Evolutionary conservation across 1,140 invertebrate genomes (phyloP).

Genomic region (Dolichoris vasculosae): DNA sequence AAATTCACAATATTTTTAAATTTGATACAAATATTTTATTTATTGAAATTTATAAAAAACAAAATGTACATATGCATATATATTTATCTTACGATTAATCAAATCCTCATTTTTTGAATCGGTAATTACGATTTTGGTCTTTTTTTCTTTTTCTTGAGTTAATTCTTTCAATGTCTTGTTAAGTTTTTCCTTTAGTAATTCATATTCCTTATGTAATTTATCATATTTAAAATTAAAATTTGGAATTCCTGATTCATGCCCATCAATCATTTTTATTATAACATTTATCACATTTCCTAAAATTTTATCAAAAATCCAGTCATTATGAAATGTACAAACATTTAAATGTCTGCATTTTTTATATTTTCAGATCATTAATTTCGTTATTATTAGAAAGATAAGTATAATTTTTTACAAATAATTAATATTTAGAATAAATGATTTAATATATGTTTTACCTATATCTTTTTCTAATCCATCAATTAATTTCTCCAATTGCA

Average conservation of each 20-base stretch:
- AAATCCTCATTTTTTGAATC: slow-evolving; percentile 66
- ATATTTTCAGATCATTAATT: no score
- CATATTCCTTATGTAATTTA: slow-evolving; percentile 68
- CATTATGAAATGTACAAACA: background rate
- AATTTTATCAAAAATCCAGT: slow-evolving; percentile 38
- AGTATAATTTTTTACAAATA: no score
- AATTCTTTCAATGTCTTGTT: slow-evolving; percentile 70
- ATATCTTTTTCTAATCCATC: slow-evolving; percentile 87
- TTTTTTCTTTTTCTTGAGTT: slow-evolving; percentile 68
- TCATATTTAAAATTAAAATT: slow-evolving; percentile 63
- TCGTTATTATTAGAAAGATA: no score
- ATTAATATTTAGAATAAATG: background rate
- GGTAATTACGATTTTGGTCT: background rate
- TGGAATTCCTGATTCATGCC: slow-evolving; percentile 71
- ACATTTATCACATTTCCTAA: slow-evolving; percentile 79
- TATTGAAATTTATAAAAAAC: background rate
- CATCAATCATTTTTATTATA: slow-evolving; percentile 76
- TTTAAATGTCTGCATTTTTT: no score
- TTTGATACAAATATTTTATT: no score
- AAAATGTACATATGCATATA: background rate
- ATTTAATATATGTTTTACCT: slow-evolving; percentile 70
- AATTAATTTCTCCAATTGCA: slow-evolving; percentile 85
- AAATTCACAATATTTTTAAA: no score
- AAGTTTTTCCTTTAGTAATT: slow-evolving; percentile 67
- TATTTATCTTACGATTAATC: slow-evolving; percentile 58